A percentile compares a stretch with the other conserved stretches of the same genome.
Conservation (phyloP, 2,113 vertebrate genomes). For the Thryonomys swinderianus region DNA sequence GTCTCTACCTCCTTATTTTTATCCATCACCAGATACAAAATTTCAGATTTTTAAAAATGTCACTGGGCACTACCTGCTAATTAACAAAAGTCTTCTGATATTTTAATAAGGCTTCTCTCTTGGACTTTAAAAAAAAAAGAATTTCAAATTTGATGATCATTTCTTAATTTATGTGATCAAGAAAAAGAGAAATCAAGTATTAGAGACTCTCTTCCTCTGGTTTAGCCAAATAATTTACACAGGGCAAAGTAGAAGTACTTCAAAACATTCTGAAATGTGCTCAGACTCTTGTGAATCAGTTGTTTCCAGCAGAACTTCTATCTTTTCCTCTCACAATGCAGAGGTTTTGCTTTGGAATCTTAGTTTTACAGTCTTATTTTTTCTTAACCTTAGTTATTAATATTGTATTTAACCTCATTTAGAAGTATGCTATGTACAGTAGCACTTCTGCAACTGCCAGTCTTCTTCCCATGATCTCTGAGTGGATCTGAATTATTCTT, state of each 20-base stretch:
- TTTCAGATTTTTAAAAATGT: neutral
- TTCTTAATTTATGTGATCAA: neutral
- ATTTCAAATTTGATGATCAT: neutral
- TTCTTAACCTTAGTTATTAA: neutral
- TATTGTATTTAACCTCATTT: neutral
- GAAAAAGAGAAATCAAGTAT: neutral
- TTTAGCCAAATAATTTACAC: neutral
- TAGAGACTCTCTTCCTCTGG: neutral
- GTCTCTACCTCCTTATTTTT: neutral
- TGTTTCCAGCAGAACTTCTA: neutral
- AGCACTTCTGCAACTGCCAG: rapidly evolving
- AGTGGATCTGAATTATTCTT: neutral
- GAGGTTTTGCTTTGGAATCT: neutral
- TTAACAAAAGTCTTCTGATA: neutral
- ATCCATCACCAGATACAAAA: neutral
- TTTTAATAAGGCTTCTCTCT: neutral
- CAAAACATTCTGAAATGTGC: neutral
- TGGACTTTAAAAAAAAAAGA: neutral
- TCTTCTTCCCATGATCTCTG: neutral
- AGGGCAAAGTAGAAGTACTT: neutral
- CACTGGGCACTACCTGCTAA: neutral
- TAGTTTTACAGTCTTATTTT: neutral
- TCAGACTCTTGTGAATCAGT: neutral
- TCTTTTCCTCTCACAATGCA: neutral
- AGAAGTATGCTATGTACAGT: neutral